Evolutionary conservation across 2,797 vertebrate species (phyloP), one percentile per base, ranked within the genome.

Genomic region (Oreortyx pictus): DNA sequence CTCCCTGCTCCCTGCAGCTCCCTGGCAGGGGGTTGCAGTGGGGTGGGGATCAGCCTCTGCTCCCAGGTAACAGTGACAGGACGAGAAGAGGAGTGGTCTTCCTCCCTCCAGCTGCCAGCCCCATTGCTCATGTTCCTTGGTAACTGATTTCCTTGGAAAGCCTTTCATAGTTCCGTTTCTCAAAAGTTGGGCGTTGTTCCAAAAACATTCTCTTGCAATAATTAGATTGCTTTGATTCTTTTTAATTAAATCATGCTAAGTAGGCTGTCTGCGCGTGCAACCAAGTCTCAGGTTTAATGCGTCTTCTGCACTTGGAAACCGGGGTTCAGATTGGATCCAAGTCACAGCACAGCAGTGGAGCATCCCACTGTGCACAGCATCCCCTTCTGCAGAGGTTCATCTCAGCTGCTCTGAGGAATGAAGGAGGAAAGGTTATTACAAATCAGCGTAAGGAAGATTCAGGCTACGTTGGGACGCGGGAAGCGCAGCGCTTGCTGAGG

Each of bases 171-270:
- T 35, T 54, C 54, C 43, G 56, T 54, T 73, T 75, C 44, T 43
- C 86, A 62, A 31, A 31, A 19, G 35, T 7, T 35, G 14, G 94
- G 84, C 91, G 2, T 37, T 23, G 67, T 60, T 75, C 92, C 94
- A 92, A 78, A 83, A 29, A 9, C 33, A 25, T 23, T 73, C 89
- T 87, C 65, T 85, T 92, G 75, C 39, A 93, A 90, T 94, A 82
- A 90, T 94, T 73, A 90, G 91, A 65, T 86, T 59, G 89, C 92
- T 91, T 94, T 84, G 89, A 84, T 79, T 86, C 71, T 80, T 88
- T 81, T 75, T 93, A 86, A 90, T 93, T 84, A 86, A 92, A 84
- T 82, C 71, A 31, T 5, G 46, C 60, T 82, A 65, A 88, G 94
- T 15, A 59, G 82, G 73, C 86, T 84, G 88, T 3, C 77, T 57